Evolutionary conservation across 2,888 invertebrate species (phyloP), one percentile per base, ranked within the genome.

Genomic region (Spialia ferax): DNA sequence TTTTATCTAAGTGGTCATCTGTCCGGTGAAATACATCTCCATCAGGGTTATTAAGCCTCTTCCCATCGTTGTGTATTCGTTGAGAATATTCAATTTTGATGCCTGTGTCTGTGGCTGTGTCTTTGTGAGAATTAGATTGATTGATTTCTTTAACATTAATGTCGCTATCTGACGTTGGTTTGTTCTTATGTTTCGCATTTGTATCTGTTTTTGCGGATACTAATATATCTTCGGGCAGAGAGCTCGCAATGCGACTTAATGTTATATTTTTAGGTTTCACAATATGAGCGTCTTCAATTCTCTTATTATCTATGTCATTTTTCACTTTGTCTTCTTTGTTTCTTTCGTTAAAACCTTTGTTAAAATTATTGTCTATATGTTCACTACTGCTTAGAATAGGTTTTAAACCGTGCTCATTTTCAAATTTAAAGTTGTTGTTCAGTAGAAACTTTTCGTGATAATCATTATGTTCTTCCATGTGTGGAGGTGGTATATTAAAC

Each of bases 1-100:
- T 50, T 69, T 66, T 35, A 23, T 63, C 64, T 7, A 29, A 5
- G 11, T 61, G 7, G 26, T 15, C 22, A 48, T 55, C 22, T 32
- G 45, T 26, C 29, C 0, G 26, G 11, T 64, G 13, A 57, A 26
- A 18, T 20, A 20, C 1, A 15, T 29, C 38, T 59, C 18, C 18
- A 8, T 48, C 15, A 18, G 18, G 4, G 13, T 48, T 8, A 10
- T 26, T 45, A 22, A 0, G n/a, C 8, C n/a, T 4, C 26, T 52
- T 26, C 10, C 23, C 15, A 26, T 52, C 15, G 10, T 45, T 26
- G n/a, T 23, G n/a, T 26, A 26, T 11, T 26, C 15, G 22, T 23
- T 26, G 52, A 26, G 26, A n/a, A 32, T 32, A 29, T 50, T 20
- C n/a, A 22, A n/a, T 20, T 26, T 26, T 26, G 2, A 26, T 26